A percentile compares a stretch with the other conserved stretches of the same genome.
phyloP scores from a whole-genome alignment of 2,113 vertebrate genomes.

The Oreamnos americanus region DNA sequence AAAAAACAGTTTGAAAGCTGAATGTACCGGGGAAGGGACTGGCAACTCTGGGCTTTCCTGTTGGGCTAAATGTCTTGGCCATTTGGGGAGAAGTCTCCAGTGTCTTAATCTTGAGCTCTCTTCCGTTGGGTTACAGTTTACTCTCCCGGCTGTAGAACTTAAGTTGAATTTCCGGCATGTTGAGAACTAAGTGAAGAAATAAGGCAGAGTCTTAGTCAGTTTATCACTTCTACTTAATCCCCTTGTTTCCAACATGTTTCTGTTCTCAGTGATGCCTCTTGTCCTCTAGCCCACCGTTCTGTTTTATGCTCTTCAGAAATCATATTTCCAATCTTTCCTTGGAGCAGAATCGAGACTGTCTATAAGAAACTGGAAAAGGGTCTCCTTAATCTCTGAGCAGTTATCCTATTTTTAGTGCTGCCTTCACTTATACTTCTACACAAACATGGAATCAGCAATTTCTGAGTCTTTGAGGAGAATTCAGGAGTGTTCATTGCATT shows the following conservation, averaged over 20 bases:
- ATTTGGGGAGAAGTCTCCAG: background rate
- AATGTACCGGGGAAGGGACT: background rate
- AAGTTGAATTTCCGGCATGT: background rate
- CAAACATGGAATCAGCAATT: background rate
- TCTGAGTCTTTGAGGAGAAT: background rate
- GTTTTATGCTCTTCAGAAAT: background rate
- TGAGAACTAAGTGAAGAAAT: background rate
- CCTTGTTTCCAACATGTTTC: background rate
- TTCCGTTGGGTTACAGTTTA: background rate
- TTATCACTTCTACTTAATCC: background rate
- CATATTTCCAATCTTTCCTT: background rate
- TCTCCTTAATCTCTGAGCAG: background rate
- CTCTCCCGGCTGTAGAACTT: background rate
- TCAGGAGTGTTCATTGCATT: background rate
- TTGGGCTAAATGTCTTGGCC: background rate
- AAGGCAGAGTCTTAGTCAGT: background rate
- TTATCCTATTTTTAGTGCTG: background rate
- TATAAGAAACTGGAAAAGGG: background rate
- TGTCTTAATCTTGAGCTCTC: background rate
- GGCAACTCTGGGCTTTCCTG: background rate
- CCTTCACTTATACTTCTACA: background rate
- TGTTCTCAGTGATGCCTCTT: background rate
- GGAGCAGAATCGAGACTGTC: background rate
- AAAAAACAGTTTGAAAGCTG: background rate
- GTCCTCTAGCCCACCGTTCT: background rate